These are phyloP conservation scores for Cryptus viduatorius DNA, from an alignment of 2,888 invertebrate species.

Conservation along the genomic window DNA sequence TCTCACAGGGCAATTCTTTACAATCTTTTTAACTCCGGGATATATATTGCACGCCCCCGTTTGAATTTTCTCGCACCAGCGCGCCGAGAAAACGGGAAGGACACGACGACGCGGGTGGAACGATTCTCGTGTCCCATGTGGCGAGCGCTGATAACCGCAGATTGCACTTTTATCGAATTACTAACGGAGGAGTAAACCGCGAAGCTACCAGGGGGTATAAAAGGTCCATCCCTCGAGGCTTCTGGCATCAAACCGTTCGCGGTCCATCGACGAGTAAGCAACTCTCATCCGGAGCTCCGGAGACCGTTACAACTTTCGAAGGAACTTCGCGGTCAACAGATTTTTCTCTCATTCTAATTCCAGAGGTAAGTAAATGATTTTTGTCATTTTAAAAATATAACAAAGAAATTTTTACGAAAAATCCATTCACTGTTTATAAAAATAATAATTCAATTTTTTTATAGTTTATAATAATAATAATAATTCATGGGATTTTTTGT, in stretches of 20 bases:
- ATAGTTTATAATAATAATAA: neutral
- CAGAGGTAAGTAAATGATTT: conserved; percentile 28
- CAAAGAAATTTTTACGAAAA: neutral
- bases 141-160: conserved; percentile 81
- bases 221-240: conserved; percentile 57
- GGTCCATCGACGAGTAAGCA: conserved; percentile 68
- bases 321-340: neutral
- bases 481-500: conserved; percentile 5
- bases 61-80: conserved; percentile 73
- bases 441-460: neutral
- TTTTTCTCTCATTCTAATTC: neutral
- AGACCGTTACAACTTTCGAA: conserved; percentile 35
- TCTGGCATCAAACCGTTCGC: conserved; percentile 70
- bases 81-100: conserved; percentile 47
- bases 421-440: neutral
- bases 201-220: conserved; percentile 53
- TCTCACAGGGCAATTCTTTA: conserved; percentile 71
- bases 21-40: conserved; percentile 72
- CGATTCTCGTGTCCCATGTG: conserved; percentile 79
- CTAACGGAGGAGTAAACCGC: conserved; percentile 44
- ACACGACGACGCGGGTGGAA: conserved; percentile 48
- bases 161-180: conserved; percentile 83
- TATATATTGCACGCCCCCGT: conserved; percentile 60
- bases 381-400: conserved; percentile 1
- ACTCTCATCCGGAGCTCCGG: conserved; percentile 65